Conservation (phyloP, 2,888 invertebrate genomes). For the Allolobophora icterica region DNA sequence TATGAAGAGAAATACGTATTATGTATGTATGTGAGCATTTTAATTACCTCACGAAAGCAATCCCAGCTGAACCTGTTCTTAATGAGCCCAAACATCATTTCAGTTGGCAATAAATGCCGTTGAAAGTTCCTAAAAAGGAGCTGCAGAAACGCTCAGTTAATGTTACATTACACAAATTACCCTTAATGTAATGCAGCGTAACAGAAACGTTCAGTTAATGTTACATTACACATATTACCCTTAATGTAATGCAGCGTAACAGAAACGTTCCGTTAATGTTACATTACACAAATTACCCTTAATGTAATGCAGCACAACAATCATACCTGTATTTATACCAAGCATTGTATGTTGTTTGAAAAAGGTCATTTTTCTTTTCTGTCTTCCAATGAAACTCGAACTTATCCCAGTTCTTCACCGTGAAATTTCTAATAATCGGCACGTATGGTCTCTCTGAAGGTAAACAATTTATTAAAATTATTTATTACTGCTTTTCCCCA, state of each 20-base stretch:
- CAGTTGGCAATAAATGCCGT: too few species aligned
- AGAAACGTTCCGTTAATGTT: neutral
- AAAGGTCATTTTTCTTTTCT: neutral
- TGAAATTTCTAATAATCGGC: neutral
- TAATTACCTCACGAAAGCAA: too few species aligned
- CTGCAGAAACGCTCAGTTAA: too few species aligned
- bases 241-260: neutral
- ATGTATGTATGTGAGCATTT: too few species aligned
- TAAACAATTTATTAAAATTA: neutral
- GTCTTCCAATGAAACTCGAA: neutral
- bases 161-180: too few species aligned
- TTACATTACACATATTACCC: too few species aligned
- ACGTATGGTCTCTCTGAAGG: neutral
- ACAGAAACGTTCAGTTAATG: neutral
- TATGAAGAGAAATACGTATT: too few species aligned
- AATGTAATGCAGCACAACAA: neutral
- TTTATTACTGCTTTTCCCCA: neutral
- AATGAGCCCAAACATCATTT: neutral
- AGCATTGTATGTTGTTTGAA: neutral
- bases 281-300: too few species aligned
- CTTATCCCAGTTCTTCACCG: neutral
- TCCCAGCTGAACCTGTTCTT: too few species aligned
- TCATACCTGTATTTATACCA: neutral
- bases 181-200: neutral
- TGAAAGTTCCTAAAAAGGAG: too few species aligned